Evolutionary conservation across 2,888 invertebrate species (phyloP).

Genomic region (Oxystoma pomonae): DNA sequence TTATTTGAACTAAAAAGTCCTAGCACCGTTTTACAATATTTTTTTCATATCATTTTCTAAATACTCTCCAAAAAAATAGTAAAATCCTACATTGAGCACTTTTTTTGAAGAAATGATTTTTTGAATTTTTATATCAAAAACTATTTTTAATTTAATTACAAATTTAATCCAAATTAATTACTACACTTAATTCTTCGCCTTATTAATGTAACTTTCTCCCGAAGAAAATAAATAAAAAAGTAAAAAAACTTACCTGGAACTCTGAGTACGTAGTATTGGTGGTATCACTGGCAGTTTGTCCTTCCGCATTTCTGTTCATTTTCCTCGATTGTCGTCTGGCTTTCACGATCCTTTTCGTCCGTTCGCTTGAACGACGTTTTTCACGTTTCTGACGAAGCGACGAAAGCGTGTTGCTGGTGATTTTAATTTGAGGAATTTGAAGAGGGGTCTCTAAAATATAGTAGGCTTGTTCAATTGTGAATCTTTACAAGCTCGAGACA

Average conservation of each 20-base stretch:
- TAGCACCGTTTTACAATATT: no score
- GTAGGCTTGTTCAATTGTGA: no score
- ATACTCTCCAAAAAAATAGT: no score
- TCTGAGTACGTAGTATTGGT: constrained; percentile 14
- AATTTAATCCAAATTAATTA: no score
- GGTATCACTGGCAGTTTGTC: constrained; percentile 1
- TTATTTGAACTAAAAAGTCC: no score
- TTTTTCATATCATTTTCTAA: no score
- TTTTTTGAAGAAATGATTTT: no score
- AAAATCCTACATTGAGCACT: no score
- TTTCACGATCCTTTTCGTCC: background rate
- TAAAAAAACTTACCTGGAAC: constrained; percentile 13
- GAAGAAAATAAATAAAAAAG: background rate
- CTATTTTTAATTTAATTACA: background rate
- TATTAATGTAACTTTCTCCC: background rate
- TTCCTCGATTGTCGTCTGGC: constrained; percentile 7
- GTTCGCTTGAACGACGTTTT: background rate
- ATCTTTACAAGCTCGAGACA: no score
- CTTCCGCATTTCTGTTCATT: constrained; percentile 11
- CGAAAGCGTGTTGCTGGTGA: constrained; percentile 11
- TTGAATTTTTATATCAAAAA: background rate
- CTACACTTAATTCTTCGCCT: no score
- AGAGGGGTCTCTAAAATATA: background rate
- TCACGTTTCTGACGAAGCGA: constrained; percentile 4
- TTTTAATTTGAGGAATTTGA: constrained; percentile 11